These are phyloP conservation scores for Cheirogaleus major DNA, from an alignment of 2,797 vertebrate species.

Conservation along the genomic window DNA sequence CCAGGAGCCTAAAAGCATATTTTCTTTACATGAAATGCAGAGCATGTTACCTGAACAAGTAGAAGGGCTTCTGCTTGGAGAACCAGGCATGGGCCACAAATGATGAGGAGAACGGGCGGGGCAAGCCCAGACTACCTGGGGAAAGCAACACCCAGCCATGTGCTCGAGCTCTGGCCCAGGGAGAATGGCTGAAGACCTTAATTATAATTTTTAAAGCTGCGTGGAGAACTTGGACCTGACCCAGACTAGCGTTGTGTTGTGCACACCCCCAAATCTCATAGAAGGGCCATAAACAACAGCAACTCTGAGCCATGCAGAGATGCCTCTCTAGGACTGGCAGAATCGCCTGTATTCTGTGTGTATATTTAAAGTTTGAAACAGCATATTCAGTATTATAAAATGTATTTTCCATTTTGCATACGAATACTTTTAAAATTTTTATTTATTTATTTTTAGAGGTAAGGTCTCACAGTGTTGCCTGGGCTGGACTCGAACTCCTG, in stretches of 20 bases:
- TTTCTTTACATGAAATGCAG: background rate
- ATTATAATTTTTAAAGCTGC: background rate
- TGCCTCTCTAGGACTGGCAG: background rate
- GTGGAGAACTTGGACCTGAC: background rate
- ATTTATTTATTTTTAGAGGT: background rate
- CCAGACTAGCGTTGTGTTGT: background rate
- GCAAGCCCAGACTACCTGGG: too few relatives aligned
- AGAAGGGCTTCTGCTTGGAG: background rate
- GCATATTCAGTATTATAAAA: background rate
- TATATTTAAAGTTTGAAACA: background rate
- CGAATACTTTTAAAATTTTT: background rate
- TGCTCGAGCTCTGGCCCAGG: background rate
- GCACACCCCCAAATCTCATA: rapidly evolving
- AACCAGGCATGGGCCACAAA: background rate
- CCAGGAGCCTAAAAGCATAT: background rate
- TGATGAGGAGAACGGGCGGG: background rate
- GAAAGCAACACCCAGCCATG: background rate
- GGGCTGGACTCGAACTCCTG: background rate
- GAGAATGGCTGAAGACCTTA: background rate
- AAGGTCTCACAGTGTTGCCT: background rate
- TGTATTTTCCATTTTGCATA: background rate
- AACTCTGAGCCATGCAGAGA: background rate
- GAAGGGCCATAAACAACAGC: background rate
- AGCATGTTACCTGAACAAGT: background rate
- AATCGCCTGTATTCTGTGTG: background rate